Conservation (phyloP, 2,113 vertebrate species). For the Oenanthe oenanthe region DNA sequence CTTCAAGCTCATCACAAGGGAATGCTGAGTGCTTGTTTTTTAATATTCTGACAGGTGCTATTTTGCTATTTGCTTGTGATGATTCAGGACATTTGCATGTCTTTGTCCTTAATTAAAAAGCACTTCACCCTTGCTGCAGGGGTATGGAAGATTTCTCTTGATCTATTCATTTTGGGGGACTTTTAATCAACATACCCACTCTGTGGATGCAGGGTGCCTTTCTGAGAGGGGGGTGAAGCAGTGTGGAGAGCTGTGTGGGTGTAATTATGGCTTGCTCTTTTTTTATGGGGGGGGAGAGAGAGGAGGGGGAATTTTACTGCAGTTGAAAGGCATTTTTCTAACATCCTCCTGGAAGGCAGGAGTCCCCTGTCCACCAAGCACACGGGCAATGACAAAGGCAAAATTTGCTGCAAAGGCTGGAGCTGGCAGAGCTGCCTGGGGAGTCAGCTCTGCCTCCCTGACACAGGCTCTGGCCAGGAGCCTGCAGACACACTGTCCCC, state of each 20-base stretch:
- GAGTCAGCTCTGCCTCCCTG: not conserved
- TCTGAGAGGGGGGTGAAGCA: not conserved
- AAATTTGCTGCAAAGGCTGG: not conserved
- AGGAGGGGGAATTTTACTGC: not conserved
- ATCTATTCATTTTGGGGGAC: conserved; percentile 31
- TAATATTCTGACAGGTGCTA: conserved; percentile 65
- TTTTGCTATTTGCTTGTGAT: conserved; percentile 66
- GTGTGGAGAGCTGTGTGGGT: conserved; percentile 16
- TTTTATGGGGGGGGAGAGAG: not conserved
- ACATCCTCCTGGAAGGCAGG: not conserved
- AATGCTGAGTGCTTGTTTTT: conserved; percentile 59
- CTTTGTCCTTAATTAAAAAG: conserved; percentile 68
- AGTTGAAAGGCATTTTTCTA: conserved; percentile 17
- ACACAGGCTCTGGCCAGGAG: not conserved
- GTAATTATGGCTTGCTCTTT: conserved; percentile 29
- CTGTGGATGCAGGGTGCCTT: not conserved
- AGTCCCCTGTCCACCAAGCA: conserved; percentile 8
- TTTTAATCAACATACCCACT: conserved; percentile 46
- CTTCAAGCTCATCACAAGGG: conserved; percentile 44
- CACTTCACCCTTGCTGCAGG: conserved; percentile 60
- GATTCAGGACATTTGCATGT: conserved; percentile 68
- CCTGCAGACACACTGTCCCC: not conserved
- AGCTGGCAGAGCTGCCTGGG: not conserved
- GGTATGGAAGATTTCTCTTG: conserved; percentile 41
- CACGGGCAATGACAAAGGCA: not conserved